Conservation (phyloP, 1,140 invertebrate species). For the Rhynchophorus ferrugineus region DNA sequence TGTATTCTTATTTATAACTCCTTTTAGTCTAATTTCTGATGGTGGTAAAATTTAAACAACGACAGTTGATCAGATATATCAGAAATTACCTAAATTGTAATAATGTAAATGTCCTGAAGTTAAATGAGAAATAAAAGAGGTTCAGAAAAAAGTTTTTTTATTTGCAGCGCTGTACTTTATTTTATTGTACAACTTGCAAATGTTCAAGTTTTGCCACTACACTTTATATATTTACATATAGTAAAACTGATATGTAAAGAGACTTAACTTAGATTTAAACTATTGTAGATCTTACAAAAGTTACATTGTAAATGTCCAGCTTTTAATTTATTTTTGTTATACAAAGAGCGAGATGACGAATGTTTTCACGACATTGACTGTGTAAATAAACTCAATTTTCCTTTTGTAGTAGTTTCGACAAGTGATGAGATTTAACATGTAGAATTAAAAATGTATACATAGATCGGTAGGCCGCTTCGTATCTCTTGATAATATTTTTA, state of each 20-base stretch:
- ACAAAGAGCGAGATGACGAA: no score
- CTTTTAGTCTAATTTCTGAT: no score
- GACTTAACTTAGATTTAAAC: constrained; percentile 2
- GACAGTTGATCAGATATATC: no score
- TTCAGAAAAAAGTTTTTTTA: no score
- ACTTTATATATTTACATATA: background rate
- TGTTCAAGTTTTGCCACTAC: background rate
- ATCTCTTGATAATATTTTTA: background rate
- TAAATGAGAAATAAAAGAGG: no score
- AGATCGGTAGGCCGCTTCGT: constrained; percentile 10
- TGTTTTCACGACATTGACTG: constrained; percentile 11
- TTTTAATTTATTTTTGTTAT: constrained; percentile 7
- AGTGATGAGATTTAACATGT: constrained; percentile 1
- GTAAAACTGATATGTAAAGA: constrained; percentile 10
- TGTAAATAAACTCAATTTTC: constrained; percentile 17
- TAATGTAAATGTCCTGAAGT: no score
- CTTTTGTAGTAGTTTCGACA: constrained; percentile 15
- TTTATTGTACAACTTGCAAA: no score
- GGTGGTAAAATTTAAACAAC: no score
- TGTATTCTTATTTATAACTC: no score
- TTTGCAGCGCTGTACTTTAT: no score
- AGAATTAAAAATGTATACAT: constrained; percentile 7
- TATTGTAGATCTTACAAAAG: background rate
- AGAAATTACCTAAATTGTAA: no score
- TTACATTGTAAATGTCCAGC: constrained; percentile 13